These are phyloP conservation scores for Craniophora ligustri DNA, from an alignment of 2,888 invertebrate genomes.

Conservation along the genomic window DNA sequence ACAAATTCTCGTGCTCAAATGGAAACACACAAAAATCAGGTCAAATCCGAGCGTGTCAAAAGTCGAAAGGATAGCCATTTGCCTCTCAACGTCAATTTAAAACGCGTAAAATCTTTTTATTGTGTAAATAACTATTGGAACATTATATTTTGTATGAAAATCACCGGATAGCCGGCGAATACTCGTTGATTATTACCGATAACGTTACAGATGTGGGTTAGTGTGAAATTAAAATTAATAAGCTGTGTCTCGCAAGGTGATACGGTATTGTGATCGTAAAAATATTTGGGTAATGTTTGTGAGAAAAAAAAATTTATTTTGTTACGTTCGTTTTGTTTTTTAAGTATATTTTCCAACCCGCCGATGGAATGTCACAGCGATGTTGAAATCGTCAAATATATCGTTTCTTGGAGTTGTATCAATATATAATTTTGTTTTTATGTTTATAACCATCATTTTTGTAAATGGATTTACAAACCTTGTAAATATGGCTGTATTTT, in stretches of 20 bases:
- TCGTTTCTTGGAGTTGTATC: background rate
- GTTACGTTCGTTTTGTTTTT: constrained; percentile 28
- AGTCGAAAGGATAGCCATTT: constrained; percentile 72
- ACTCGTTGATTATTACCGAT: constrained; percentile 42
- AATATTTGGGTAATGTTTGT: constrained; percentile 38
- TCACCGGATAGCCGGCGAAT: constrained; percentile 37
- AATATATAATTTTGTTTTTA: background rate
- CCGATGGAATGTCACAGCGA: background rate
- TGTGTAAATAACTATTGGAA: constrained; percentile 62
- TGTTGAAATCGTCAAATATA: constrained; percentile 6
- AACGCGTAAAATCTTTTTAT: constrained; percentile 79
- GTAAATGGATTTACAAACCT: background rate
- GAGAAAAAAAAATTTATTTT: constrained; percentile 29
- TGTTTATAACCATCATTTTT: background rate
- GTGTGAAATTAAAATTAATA: constrained; percentile 52
- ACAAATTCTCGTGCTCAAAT: constrained; percentile 45
- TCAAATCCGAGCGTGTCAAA: constrained; percentile 76
- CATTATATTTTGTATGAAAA: constrained; percentile 55
- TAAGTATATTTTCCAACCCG: constrained; percentile 19
- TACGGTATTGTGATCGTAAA: constrained; percentile 55
- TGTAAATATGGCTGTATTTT: background rate
- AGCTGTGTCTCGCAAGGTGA: constrained; percentile 45
- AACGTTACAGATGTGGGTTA: constrained; percentile 45
- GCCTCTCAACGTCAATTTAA: constrained; percentile 73
- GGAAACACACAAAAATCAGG: constrained; percentile 70